Evolutionary conservation across 2,888 invertebrate species (phyloP).

Genomic region (Podotricha telesiphe): DNA sequence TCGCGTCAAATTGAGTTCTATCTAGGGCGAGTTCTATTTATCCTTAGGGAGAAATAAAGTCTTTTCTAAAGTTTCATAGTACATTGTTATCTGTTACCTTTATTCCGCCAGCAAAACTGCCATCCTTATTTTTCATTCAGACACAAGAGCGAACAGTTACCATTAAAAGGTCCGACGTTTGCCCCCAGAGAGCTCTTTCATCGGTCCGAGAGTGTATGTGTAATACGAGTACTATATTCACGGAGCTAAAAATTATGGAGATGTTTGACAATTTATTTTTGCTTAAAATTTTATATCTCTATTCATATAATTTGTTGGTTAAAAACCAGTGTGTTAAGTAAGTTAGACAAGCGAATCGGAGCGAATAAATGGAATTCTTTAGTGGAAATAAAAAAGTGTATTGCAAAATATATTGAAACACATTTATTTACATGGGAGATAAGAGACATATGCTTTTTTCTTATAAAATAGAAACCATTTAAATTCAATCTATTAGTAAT

Average conservation of each 20-base stretch:
- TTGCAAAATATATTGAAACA: no score
- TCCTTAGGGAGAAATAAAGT: slow-evolving; percentile 19
- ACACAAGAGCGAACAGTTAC: slow-evolving; percentile 64
- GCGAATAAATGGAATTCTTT: no score
- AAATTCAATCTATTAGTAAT: no score
- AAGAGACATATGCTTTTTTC: no score
- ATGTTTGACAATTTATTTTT: slow-evolving; percentile 11
- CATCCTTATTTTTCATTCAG: slow-evolving; percentile 67
- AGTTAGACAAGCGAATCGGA: no score
- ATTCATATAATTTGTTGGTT: no score
- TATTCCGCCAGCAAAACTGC: slow-evolving; percentile 47
- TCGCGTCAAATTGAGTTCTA: slow-evolving; percentile 17
- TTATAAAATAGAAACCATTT: no score
- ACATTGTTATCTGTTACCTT: slow-evolving; percentile 44
- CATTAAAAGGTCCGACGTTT: slow-evolving; percentile 73
- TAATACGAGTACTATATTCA: slow-evolving; percentile 44
- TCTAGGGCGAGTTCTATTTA: no score
- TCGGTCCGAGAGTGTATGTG: slow-evolving; percentile 55
- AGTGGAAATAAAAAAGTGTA: no score
- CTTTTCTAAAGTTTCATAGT: slow-evolving; percentile 40
- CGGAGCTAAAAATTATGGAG: slow-evolving; percentile 33
- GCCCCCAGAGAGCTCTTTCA: slow-evolving; percentile 73
- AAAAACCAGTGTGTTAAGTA: no score
- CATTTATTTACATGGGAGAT: no score
- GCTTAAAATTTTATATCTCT: neutral